These are phyloP conservation scores for Cettia cetti DNA, from an alignment of 2,113 vertebrate genomes.

Conservation along the genomic window DNA sequence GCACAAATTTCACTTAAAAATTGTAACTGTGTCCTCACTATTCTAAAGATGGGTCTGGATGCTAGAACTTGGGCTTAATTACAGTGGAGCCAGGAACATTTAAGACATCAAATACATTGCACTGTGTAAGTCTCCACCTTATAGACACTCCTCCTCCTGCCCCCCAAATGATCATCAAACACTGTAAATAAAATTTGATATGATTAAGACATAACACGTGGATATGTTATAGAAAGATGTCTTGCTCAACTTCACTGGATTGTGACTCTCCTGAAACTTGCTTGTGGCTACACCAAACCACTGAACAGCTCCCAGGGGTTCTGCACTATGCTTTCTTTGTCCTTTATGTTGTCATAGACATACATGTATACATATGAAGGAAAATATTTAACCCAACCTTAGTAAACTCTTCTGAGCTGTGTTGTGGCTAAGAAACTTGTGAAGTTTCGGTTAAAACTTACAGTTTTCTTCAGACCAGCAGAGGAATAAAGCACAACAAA, in stretches of 20 bases:
- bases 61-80: background rate
- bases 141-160: rapidly evolving
- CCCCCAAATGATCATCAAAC: background rate
- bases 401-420: background rate
- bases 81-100: background rate
- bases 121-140: background rate
- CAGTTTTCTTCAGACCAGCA: background rate
- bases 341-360: background rate
- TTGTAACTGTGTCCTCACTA: background rate
- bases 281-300: background rate
- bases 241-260: background rate
- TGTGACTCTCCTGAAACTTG: background rate
- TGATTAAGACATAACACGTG: background rate
- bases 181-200: background rate
- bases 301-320: background rate
- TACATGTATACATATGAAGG: background rate
- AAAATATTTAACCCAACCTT: background rate
- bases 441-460: background rate
- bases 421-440: background rate
- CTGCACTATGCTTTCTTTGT: background rate
- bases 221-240: background rate
- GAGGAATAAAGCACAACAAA: background rate
- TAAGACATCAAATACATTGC: background rate
- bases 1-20: background rate
- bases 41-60: background rate